phyloP scores from a whole-genome alignment of 2,888 invertebrate species.

The Poecilobothrus nobilitatus region DNA sequence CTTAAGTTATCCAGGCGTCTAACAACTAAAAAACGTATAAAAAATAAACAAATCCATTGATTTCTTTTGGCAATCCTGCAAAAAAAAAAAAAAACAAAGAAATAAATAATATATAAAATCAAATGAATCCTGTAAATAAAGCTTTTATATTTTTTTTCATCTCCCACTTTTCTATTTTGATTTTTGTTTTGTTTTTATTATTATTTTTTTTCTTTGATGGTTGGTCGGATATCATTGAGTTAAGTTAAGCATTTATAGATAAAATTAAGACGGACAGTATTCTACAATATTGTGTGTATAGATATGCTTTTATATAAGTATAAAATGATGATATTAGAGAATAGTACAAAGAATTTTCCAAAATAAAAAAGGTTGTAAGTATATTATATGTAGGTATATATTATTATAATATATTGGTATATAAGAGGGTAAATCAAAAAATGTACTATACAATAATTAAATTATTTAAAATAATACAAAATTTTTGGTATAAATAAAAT shows the following conservation, averaged over 20 bases:
- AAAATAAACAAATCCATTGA: constrained; percentile 1
- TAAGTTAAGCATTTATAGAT: neutral
- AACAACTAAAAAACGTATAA: neutral
- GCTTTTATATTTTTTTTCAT: neutral
- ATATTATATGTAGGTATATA: no score
- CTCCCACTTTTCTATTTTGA: neutral
- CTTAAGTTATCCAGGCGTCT: neutral
- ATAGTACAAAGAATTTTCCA: no score
- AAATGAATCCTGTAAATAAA: constrained; percentile 3
- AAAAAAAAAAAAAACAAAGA: no score
- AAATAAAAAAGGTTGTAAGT: no score
- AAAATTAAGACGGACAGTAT: constrained; percentile 2
- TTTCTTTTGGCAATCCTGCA: neutral
- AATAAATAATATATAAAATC: neutral
- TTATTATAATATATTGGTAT: no score
- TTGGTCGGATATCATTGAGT: neutral
- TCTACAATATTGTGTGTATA: neutral
- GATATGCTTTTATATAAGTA: neutral
- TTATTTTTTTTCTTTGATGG: neutral
- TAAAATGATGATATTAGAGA: neutral
- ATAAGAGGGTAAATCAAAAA: no score
- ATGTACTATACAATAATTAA: no score
- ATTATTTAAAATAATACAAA: no score
- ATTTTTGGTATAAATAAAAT: no score
- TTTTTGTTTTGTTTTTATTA: no score